Conservation (phyloP, 1,140 invertebrate genomes). For the Sitobion miscanthi region DNA sequence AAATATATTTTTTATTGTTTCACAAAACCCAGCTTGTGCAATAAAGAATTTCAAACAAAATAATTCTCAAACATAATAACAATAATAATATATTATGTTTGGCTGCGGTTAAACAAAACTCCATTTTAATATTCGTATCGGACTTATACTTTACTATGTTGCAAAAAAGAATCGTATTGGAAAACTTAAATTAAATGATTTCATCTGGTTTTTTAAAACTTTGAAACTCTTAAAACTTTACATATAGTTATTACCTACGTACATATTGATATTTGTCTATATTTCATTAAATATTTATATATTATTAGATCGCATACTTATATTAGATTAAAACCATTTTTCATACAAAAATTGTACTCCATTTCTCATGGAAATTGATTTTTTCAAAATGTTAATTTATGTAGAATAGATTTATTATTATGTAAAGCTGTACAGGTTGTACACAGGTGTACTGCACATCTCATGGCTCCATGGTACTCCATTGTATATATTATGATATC, state of each 20-base stretch:
- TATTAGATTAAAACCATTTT: background rate
- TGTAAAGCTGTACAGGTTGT: background rate
- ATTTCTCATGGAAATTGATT: background rate
- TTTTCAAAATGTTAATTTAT: background rate
- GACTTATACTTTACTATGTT: background rate
- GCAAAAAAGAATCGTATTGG: background rate
- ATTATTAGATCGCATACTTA: background rate
- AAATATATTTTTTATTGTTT: slow-evolving; percentile 31
- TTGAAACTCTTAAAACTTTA: background rate
- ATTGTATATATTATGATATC: background rate
- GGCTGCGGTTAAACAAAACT: background rate
- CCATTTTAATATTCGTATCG: background rate
- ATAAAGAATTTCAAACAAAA: slow-evolving; percentile 27
- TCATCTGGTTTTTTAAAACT: background rate
- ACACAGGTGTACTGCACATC: background rate
- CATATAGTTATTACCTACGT: background rate
- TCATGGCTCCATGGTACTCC: background rate
- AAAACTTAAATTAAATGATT: background rate
- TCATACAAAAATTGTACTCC: background rate
- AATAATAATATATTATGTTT: background rate
- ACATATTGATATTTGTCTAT: too few relatives aligned
- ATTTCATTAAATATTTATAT: too few relatives aligned
- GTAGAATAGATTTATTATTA: background rate
- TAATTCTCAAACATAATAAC: background rate
- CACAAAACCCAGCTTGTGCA: background rate